A percentile compares a stretch with the other conserved stretches of the same genome.
These are phyloP conservation scores for Spodoptera frugiperda DNA, from an alignment of 1,140 invertebrate genomes.

Conservation along the genomic window DNA sequence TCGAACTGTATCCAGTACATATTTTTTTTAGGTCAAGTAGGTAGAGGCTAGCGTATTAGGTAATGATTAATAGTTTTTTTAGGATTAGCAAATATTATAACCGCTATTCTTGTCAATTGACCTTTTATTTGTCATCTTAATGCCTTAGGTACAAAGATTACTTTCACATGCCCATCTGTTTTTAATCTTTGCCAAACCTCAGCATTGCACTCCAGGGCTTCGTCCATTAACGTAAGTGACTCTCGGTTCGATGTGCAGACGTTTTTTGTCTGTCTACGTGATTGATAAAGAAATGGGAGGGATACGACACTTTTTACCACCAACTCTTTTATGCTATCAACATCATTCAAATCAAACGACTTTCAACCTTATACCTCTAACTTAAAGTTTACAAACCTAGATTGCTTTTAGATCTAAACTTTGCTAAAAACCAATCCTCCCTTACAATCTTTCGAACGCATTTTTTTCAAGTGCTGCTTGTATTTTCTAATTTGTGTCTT, in stretches of 20 bases:
- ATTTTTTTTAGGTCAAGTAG: too few species aligned
- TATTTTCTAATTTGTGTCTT: neutral
- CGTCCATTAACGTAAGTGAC: slow-evolving; percentile 81
- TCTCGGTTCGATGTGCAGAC: slow-evolving; percentile 75
- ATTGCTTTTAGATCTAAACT: slow-evolving; percentile 9
- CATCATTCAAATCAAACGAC: slow-evolving; percentile 22
- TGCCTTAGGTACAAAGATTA: too few species aligned
- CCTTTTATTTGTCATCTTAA: neutral
- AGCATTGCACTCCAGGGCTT: slow-evolving; percentile 63
- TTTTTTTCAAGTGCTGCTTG: slow-evolving; percentile 27
- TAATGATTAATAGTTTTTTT: too few species aligned
- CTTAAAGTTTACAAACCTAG: slow-evolving; percentile 17
- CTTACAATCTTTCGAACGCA: slow-evolving; percentile 48
- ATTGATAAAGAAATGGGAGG: slow-evolving; percentile 80
- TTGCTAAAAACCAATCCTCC: slow-evolving; percentile 50
- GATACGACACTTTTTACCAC: slow-evolving; percentile 68
- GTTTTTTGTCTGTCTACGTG: slow-evolving; percentile 78
- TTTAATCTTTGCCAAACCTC: slow-evolving; percentile 61
- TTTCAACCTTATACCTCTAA: slow-evolving; percentile 29
- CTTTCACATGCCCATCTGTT: too few species aligned
- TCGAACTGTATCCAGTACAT: too few species aligned
- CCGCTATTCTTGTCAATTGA: too few species aligned
- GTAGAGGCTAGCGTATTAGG: too few species aligned
- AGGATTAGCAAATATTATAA: too few species aligned
- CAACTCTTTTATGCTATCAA: slow-evolving; percentile 31